Evolutionary conservation across 2,113 vertebrate species (phyloP), one percentile per base, ranked within the genome.

Genomic region (Xiphophorus hellerii): DNA sequence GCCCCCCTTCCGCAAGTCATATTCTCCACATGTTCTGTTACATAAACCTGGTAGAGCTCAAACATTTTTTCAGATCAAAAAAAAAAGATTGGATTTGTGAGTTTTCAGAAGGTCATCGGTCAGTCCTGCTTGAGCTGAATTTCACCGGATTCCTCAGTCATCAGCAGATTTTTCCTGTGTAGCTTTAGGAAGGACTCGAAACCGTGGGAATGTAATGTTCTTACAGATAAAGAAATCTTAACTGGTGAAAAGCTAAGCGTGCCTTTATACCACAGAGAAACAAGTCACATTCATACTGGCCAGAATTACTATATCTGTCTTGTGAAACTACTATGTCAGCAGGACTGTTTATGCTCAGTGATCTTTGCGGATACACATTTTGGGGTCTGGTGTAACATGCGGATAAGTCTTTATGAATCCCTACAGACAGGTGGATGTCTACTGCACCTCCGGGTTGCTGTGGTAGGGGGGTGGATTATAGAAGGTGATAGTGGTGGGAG

Each of bases 391-490:
- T 54, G 10, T 44, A 72, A 69, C 58, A 11, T 37, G 70, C 74
- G 35, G 71, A 75, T 69, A 30, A 74, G 73, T 33, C 62, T 44
- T 66, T 65, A 30, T 69, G 39, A 80, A 70, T 83, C 88, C 90
- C 83, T 62, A 62, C 77, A 88, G 90, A 91, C 82, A 87, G 91
- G 80, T 85, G 81, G 73, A 64, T 54, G 86, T 92, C 87, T 89
- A 83, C 77, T 66, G 80, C 62, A 84, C 86, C 79, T 89, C 80
- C 71, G 71, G 83, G 79, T 78, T 83, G 62, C 73, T 78, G 66
- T 83, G 87, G 89, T 11, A 22, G 51, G 67, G 61, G 27, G 37
- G 44, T 48, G 87, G 89, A 91, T 91, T 90, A 91, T 58, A 69
- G 78, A 84, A 92, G 82, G 82, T 83, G 88, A 87, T 84, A 86